Evolutionary conservation across 2,888 invertebrate species (phyloP).

Genomic region (Macrosiphum euphorbiae): DNA sequence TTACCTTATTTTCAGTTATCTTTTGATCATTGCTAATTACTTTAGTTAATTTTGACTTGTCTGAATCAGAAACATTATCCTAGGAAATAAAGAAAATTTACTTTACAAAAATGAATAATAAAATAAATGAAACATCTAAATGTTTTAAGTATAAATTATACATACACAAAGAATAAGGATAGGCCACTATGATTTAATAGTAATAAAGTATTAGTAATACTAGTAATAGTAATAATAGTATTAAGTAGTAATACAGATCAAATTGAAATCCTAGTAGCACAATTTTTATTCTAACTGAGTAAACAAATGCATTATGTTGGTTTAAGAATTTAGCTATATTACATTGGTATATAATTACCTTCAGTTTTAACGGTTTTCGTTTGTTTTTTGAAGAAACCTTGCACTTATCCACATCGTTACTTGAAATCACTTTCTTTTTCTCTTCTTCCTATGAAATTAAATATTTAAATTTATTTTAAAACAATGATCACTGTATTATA

Average conservation of each 20-base stretch:
- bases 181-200: background rate
- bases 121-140: background rate
- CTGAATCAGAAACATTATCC: conserved; percentile 51
- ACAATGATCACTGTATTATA: background rate
- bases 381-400: conserved; percentile 42
- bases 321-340: background rate
- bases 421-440: conserved; percentile 35
- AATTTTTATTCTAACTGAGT: background rate
- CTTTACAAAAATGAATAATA: background rate
- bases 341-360: background rate
- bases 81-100: conserved; percentile 8
- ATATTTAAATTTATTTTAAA: background rate
- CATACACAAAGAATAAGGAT: background rate
- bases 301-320: background rate
- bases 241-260: no score
- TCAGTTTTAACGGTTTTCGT: conserved; percentile 41
- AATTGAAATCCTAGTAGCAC: background rate
- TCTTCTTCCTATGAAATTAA: conserved; percentile 55
- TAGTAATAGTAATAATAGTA: no score
- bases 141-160: background rate
- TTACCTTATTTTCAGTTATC: background rate
- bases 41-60: conserved; percentile 37
- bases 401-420: conserved; percentile 43
- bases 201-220: no score
- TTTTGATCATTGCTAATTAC: conserved; percentile 25